phyloP scores from a whole-genome alignment of 2,888 invertebrate genomes.

The Pseudococcus jackbeardsleyi region DNA sequence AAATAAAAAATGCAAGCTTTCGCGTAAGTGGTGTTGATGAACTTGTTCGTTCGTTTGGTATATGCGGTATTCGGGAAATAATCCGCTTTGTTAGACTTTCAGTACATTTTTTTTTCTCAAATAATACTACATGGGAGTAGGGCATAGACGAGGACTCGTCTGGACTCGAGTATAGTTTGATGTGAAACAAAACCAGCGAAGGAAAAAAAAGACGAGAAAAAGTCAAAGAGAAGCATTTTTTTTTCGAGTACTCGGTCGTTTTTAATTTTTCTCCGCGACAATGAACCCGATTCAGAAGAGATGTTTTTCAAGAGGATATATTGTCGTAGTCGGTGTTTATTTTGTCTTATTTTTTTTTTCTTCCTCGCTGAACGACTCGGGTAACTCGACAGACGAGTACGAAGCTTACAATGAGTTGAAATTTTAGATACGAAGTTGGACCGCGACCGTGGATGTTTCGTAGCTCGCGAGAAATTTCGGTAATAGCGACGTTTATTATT shows the following conservation, averaged over 20 bases:
- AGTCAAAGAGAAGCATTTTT: slow-evolving; percentile 23
- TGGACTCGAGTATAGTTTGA: background rate
- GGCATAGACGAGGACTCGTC: background rate
- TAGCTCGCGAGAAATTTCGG: background rate
- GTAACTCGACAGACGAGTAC: background rate
- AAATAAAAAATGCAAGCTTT: background rate
- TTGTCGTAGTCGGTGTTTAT: background rate
- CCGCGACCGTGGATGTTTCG: background rate
- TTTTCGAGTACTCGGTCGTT: slow-evolving; percentile 20
- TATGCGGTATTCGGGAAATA: slow-evolving; percentile 20
- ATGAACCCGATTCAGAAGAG: background rate
- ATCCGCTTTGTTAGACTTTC: slow-evolving; percentile 3
- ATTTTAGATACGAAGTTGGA: background rate
- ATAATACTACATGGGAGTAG: background rate
- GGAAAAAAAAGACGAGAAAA: background rate
- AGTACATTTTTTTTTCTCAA: background rate
- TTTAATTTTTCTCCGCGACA: slow-evolving; percentile 21
- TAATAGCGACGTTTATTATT: slow-evolving; percentile 22
- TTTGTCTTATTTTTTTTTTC: background rate
- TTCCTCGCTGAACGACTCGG: background rate
- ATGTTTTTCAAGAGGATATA: slow-evolving; percentile 9
- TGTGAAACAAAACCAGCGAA: background rate
- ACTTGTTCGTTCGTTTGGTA: background rate
- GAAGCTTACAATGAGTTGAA: background rate
- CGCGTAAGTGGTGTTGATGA: slow-evolving; percentile 22